Base-by-base conservation (phyloP, 2,888 invertebrate genomes). In the Prenolepis imparis region DNA sequence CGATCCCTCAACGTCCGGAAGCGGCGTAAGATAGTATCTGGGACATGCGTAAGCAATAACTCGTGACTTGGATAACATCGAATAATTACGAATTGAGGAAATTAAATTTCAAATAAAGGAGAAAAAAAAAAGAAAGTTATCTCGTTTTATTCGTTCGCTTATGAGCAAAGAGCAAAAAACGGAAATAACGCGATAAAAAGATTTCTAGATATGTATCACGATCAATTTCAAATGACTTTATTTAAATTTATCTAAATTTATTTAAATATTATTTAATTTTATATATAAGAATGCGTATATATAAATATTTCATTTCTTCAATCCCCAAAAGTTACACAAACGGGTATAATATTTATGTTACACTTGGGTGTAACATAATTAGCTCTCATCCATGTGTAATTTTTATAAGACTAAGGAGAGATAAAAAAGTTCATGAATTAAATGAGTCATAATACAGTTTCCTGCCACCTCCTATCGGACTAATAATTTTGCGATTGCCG, bases 401-500 rank as follows among this genome's bases (percentile, higher is more conserved):
- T 72, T 21, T 74, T 64, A n/a, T 32, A 11, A 21, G 44, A 15
- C n/a, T 6, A 18, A 64, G 28, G 8, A 28, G n/a, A 5, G 15
- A 74, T 11, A 18, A 12, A 57, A 72, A 59, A 59, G 44, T 72
- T 59, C 32, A 8, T 44, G 18, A 57, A 44, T 73, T 32, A 59
- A 64, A 75, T 82, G 72, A 87, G 64, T 83, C 66, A 48, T 28
- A 3, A n/a, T 57, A 61, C 52, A 87, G 77, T 86, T 75, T 84
- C 82, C 24, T 72, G 70, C 82, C 32, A 82, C 57, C 52, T 85
- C 86, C 82, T 81, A 93, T 90, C 90, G 87, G 91, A n/a, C 3
- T 91, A 92, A 61, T 72, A 57, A 93, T 94, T 94, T 92, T 89
- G 91, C 92, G 90, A 93, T 92, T 90, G 92, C 92, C 93, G 91